Conservation (phyloP, 2,888 invertebrate genomes). For the Mamestra brassicae region DNA sequence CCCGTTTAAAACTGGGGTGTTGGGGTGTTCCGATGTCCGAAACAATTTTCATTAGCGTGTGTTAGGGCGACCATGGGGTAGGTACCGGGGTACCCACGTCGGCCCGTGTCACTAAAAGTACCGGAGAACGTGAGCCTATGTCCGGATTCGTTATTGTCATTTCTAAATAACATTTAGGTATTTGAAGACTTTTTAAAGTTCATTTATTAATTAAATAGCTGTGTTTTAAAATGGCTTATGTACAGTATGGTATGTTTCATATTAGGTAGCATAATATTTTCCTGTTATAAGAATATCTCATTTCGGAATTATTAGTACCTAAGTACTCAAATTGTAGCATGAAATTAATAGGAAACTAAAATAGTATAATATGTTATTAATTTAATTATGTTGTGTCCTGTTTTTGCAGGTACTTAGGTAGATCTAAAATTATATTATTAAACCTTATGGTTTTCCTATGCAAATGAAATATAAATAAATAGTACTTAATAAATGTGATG, state of each 20-base stretch:
- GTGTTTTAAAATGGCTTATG: background rate
- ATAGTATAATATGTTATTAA: background rate
- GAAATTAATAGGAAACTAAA: background rate
- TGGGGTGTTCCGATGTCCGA: slow-evolving; percentile 68
- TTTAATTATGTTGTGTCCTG: background rate
- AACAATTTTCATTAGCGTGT: slow-evolving; percentile 83
- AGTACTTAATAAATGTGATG: background rate
- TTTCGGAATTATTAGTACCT: background rate
- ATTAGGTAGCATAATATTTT: background rate
- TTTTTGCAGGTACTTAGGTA: background rate
- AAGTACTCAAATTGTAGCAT: too few relatives aligned
- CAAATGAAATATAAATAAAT: background rate
- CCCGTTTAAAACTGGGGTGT: slow-evolving; percentile 61
- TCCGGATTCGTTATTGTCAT: slow-evolving; percentile 59
- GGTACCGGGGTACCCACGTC: slow-evolving; percentile 67
- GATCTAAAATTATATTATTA: background rate
- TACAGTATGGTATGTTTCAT: background rate
- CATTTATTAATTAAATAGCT: background rate
- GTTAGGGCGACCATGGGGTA: slow-evolving; percentile 71
- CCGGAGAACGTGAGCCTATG: slow-evolving; percentile 54
- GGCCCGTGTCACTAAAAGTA: slow-evolving; percentile 73
- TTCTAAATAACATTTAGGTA: slow-evolving; percentile 52
- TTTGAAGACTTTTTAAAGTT: slow-evolving; percentile 37
- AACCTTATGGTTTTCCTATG: background rate
- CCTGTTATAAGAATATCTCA: background rate